Base-by-base conservation (phyloP, 2,888 invertebrate genomes). In the Drosophila neotestacea region DNA sequence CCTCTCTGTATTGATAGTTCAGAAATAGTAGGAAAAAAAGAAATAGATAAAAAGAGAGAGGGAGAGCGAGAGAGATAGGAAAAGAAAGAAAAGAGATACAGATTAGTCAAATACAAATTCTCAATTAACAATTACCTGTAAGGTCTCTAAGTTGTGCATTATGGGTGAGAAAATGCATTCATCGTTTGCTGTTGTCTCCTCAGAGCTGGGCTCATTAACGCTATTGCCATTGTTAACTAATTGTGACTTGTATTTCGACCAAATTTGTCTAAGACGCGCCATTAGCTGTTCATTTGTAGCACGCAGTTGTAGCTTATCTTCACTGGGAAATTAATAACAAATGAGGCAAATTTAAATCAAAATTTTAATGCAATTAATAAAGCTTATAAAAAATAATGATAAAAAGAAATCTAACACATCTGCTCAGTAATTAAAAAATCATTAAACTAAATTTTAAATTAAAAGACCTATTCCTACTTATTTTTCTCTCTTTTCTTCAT, bases 221-320 rank as follows among this genome's bases (percentile, higher is more conserved):
- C 52, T 67, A 56, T 62, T 73, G 59, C 75, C 72, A 58, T 70
- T 73, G 50, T 69, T 77, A 62, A 63, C 54, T 73, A 84, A 72
- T 63, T 82, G 79, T 68, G 91, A 83, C 68, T 92, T 93, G 77
- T 92, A 93, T 73, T 90, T 92, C 2, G 85, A 81, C 93, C 93
- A 93, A 59, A 93, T 88, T 69, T 92, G 91, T 66, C 83, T 90
- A 9, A 93, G 84, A 38, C 93, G 91, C 59, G 91, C 89, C 91
- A 92, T 91, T 41, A 93, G 84, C 84, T 92, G 92, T 58, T 91
- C 90, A 75, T 93, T 93, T 60, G 91, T 92, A 48, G 89, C 88
- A 68, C 92, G 91, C 54, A 92, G 77, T 56, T 91, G 87, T 69
- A 88, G 81, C 67, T 92, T 92, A 52, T 93, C 92, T 68, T 81